Evolutionary conservation across 2,888 invertebrate species (phyloP).

Genomic region (Epirrhoe tristata): DNA sequence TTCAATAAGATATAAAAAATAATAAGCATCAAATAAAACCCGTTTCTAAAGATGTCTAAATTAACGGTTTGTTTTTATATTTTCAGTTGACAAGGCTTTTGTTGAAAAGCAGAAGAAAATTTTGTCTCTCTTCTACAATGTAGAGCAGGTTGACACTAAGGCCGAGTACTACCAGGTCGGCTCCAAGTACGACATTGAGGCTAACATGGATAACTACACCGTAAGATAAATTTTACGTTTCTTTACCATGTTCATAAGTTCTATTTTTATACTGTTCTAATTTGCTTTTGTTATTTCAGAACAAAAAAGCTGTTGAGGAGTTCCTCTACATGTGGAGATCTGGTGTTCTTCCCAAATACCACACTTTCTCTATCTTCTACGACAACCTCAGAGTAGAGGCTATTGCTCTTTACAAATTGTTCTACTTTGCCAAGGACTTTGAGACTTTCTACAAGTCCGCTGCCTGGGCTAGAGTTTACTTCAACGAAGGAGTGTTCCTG

Average conservation of each 20-base stretch:
- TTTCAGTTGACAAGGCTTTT: slow-evolving; percentile 55
- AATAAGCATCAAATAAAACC: background rate
- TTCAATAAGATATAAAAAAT: no score
- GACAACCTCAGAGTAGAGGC: slow-evolving; percentile 78
- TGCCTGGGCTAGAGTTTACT: slow-evolving; percentile 82
- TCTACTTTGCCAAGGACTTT: slow-evolving; percentile 86
- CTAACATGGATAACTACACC: slow-evolving; percentile 69
- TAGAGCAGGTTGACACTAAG: slow-evolving; percentile 64
- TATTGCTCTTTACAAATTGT: slow-evolving; percentile 82
- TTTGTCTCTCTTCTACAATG: slow-evolving; percentile 74
- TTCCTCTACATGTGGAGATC: slow-evolving; percentile 72
- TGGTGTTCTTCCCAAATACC: slow-evolving; percentile 78
- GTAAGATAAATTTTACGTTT: slow-evolving; percentile 51
- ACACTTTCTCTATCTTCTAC: slow-evolving; percentile 81
- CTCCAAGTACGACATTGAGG: slow-evolving; percentile 65
- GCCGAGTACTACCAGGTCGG: slow-evolving; percentile 71
- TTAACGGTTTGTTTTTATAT: slow-evolving; percentile 12
- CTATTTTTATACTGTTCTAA: background rate
- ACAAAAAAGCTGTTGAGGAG: slow-evolving; percentile 64
- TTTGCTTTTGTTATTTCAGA: slow-evolving; percentile 22
- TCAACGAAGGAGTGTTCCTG: slow-evolving; percentile 87
- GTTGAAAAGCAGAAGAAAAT: slow-evolving; percentile 71
- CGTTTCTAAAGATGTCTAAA: background rate
- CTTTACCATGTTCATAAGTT: background rate
- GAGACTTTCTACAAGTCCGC: slow-evolving; percentile 86